Evolutionary conservation across 1,140 invertebrate genomes (phyloP), one percentile per base, ranked within the genome.

Genomic region (Bombus huntii): DNA sequence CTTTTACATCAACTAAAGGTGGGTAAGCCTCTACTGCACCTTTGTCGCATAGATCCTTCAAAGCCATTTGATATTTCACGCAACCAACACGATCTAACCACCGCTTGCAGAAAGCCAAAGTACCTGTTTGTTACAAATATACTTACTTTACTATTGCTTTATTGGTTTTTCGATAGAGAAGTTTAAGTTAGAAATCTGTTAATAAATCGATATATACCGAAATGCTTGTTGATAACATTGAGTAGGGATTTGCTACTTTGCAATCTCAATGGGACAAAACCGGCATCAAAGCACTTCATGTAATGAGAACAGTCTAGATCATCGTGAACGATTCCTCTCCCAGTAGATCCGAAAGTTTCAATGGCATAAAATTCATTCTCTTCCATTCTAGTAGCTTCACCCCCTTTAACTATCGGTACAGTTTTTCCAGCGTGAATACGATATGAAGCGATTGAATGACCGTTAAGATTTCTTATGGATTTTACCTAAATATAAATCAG

Each of bases 271-370:
- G 98, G 98, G 68, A 99, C 98, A 95, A 98, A 99, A 84, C 98
- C 97, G 94, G 97, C 97, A 92, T 99, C 99, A 95, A 98, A 99
- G 93, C 99, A 99, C 95, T 99, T 99, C 99, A 99, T 99, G 93
- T 99, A 99, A 96, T 99, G 99, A 53, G 99, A 99, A 87, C 98
- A 98, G 92, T 99, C 99, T 98, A 99, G 99, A 94, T 99, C 99
- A 95, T 99, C 99, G 94, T 99, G 98, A 3, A 99, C 99, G 79
- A 98, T 96, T 25, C 99, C 99, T 88, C 98, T 97, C 8, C 99
- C 99, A 25, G 99, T 99, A 6, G 99, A 99, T 13, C 99, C 99
- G 94, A 99, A 99, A 1, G 99, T 99, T 95, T 99, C 99, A 88
- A 99, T 99, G 0, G 99, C 99, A 96, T 99, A 99, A 93, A 99